Base-by-base conservation (phyloP, 2,888 invertebrate genomes). In the Ferdinandea cuprea region DNA sequence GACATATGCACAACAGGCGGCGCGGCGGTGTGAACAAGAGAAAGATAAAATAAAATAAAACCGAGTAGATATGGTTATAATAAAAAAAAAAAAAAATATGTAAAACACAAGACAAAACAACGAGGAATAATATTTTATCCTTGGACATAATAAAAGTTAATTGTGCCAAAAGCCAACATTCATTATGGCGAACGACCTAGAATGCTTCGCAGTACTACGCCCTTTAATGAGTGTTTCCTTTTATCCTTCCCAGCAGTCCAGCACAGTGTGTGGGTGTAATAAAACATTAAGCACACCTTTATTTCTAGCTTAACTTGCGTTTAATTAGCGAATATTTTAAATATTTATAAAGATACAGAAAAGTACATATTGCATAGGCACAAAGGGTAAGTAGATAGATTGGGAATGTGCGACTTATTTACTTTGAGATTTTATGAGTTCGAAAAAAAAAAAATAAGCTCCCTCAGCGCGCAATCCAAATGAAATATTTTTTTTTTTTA, bases 131-230 rank as follows among this genome's bases (percentile, higher is more conserved):
- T 63, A 63, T 28, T 42, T 56, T n/a, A 48, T 30, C 48, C 69
- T 72, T 30, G 65, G 44, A 72, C 63, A 44, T 72, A 72, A 72
- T 72, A 72, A 72, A 72, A 71, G 32, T 58, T 71, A 71, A 78
- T 65, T 78, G 71, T 30, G 30, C 30, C 50, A 58, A 65, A 58
- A 65, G 78, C 58, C 78, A 78, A 59, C 71, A 65, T 28, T 58
- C 52, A 69, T 69, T 69, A 61, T 25, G 46, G 37, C 54, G 25
- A 40, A 52, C 46, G 61, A 59, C 58, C 50, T 61, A 61, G 40
- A 56, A 19, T 56, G 32, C 15, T 30, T n/a, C n/a, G n/a, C 17
- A 30, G 44, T 37, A 13, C 30, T 8, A 28, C 73, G 5, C n/a
- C 30, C 50, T 25, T 11, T 42, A 69, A 54, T 30, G 54, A 54